Base-by-base conservation (phyloP, 2,888 invertebrate species). In the Drosophila vallismaia region DNA sequence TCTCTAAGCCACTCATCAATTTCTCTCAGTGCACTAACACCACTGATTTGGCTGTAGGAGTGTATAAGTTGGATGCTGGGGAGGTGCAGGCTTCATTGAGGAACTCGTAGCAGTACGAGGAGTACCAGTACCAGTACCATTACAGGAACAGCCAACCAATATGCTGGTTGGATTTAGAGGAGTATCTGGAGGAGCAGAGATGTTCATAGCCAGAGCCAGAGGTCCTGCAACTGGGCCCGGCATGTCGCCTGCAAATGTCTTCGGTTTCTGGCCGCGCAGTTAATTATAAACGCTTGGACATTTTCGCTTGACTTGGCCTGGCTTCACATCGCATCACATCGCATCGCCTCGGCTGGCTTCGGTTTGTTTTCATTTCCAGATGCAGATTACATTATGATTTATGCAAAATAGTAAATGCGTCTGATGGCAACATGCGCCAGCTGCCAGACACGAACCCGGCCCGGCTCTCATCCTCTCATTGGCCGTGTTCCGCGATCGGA, bases 311-410 rank as follows among this genome's bases (percentile, higher is more conserved):
- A 62, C 46, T 60, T 60, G 45, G 51, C 59, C 19, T 33, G 45
- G 33, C 44, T n/a, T 38, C 28, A 56, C 56, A 29, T 38, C 44
- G 55, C 59, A 8, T 44, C 29, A 7, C 79, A 79, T 84, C 75
- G 80, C 4, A 24, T 44, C 44, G 33, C 24, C 14, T 33, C 26
- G 54, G 53, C 24, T 45, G n/a, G 14, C 78, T 83, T 84, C 75
- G 80, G 86, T 83, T 83, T 86, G 86, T 82, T 83, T 83, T 86
- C 82, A 84, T 86, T 83, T 83, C 88, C 82, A 86, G 91, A 91
- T 91, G 91, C 88, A 91, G 91, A 91, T 91, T 91, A 90, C 90
- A 91, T 88, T 90, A 90, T 91, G 91, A 91, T 91, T 91, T 91
- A 91, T 91, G 91, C 89, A 88, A 87, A 89, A 89, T 89, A 89